Percentiles rank a stretch among this genome's conserved stretches.
These are phyloP conservation scores for Cotesia glomerata DNA, from an alignment of 1,140 invertebrate species.

Conservation along the genomic window DNA sequence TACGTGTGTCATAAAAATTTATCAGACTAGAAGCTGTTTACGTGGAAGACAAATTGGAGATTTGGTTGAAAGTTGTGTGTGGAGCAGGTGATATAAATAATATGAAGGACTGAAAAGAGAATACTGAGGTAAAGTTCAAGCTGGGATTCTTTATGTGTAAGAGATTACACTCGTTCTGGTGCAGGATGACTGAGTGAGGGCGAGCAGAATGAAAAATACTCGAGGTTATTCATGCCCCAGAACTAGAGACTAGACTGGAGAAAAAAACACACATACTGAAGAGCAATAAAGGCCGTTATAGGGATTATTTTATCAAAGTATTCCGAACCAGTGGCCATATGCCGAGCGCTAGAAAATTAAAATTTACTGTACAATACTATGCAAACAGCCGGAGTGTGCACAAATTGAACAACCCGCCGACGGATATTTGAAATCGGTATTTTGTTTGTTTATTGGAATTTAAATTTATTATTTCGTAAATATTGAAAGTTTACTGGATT, in stretches of 20 bases:
- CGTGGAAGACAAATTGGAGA: not conserved
- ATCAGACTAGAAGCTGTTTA: not conserved
- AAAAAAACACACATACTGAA: not conserved
- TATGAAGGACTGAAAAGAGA: not conserved
- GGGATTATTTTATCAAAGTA: conserved; percentile 25
- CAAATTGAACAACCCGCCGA: too few relatives aligned
- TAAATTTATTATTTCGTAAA: too few relatives aligned
- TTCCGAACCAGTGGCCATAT: not conserved
- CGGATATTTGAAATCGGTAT: too few relatives aligned
- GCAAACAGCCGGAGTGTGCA: not conserved
- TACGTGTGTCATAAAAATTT: too few relatives aligned
- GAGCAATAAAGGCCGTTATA: conserved; percentile 12
- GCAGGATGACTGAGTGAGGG: not conserved
- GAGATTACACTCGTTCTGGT: conserved; percentile 1
- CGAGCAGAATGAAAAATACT: not conserved
- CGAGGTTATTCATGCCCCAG: too few relatives aligned
- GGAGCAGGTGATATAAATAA: too few relatives aligned
- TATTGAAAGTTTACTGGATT: too few relatives aligned
- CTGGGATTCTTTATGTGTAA: conserved; percentile 10
- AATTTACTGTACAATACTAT: not conserved
- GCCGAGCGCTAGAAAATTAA: not conserved
- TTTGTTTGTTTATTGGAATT: too few relatives aligned
- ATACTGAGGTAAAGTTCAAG: conserved; percentile 2
- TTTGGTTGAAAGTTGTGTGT: conserved; percentile 1
- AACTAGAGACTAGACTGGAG: not conserved